Percentiles rank a stretch among this genome's conserved stretches.
Conservation (phyloP, 2,797 vertebrate genomes). For the Halcyon leucocephala region DNA sequence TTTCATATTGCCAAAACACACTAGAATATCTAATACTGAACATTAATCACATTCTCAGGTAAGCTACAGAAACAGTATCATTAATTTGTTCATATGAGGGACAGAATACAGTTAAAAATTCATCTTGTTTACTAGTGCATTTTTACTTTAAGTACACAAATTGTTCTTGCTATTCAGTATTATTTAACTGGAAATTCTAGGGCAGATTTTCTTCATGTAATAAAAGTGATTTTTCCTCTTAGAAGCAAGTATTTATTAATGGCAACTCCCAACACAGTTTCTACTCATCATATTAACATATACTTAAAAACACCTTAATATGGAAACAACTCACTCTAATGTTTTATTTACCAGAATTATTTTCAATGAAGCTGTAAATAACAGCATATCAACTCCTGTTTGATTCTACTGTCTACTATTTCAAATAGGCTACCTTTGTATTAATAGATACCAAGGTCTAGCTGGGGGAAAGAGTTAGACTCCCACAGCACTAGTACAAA, state of each 20-base stretch:
- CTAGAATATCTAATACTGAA: constrained; percentile 61
- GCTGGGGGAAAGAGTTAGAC: neutral
- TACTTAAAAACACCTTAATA: neutral
- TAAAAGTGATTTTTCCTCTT: neutral
- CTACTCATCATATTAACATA: neutral
- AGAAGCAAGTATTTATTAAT: neutral
- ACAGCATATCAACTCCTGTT: neutral
- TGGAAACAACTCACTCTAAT: neutral
- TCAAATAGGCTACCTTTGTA: neutral
- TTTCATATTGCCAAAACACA: constrained; percentile 62
- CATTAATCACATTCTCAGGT: constrained; percentile 73
- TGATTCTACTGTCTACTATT: neutral
- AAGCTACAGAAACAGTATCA: constrained; percentile 50
- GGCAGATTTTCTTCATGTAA: neutral
- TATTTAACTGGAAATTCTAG: constrained; percentile 20
- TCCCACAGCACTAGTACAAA: neutral
- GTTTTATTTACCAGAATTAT: constrained; percentile 5
- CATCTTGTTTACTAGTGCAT: constrained; percentile 19
- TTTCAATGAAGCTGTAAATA: constrained; percentile 11
- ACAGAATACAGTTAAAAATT: constrained; percentile 64
- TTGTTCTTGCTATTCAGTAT: constrained; percentile 29
- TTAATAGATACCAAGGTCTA: neutral
- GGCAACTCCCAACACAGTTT: neutral
- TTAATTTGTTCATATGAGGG: constrained; percentile 60
- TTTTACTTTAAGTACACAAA: constrained; percentile 60